Evolutionary conservation across 2,797 vertebrate genomes (phyloP).

Genomic region (Loris lydekkerianus): DNA sequence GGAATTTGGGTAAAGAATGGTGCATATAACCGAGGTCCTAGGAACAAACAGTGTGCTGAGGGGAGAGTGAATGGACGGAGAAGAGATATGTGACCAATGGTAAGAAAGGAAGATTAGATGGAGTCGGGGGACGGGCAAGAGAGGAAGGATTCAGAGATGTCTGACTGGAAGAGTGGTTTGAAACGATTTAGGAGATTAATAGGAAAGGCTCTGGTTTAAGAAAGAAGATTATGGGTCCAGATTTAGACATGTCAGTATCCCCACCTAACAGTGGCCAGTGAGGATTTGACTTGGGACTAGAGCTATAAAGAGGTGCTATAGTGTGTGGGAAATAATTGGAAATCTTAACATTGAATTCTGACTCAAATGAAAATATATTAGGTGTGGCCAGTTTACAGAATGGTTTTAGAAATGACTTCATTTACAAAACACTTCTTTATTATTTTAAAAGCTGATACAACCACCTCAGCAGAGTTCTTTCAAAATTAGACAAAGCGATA

Average conservation of each 20-base stretch:
- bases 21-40: background rate
- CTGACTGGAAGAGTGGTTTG: background rate
- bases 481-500: conserved; percentile 37
- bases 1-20: background rate
- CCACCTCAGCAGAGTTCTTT: conserved; percentile 38
- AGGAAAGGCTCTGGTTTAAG: background rate
- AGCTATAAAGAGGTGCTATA: background rate
- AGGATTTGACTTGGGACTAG: background rate
- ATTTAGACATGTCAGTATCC: background rate
- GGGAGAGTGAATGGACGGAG: background rate
- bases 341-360: background rate
- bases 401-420: conserved; percentile 12
- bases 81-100: background rate
- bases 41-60: background rate
- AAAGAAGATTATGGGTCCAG: background rate
- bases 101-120: background rate
- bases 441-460: conserved; percentile 43
- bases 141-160: background rate
- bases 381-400: background rate
- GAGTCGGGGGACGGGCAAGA: background rate
- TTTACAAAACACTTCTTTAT: background rate
- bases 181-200: background rate
- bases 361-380: conserved; percentile 3
- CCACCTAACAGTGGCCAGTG: background rate
- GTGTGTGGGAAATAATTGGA: background rate